Conservation (phyloP, 1,140 invertebrate species). For the Leptopilina boulardi region DNA sequence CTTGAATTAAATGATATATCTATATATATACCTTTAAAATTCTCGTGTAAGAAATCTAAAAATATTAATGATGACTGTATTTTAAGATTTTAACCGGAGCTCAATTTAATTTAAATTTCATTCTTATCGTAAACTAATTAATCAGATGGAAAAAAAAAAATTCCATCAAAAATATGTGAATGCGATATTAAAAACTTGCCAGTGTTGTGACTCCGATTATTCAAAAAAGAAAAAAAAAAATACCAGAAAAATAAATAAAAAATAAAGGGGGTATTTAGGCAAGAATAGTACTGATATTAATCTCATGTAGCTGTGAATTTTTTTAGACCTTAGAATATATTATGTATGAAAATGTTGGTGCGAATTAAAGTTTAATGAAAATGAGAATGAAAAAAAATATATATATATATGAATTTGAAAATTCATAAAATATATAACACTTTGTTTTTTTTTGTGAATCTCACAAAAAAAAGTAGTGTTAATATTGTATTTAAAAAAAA, state of each 20-base stretch:
- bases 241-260: too few relatives aligned
- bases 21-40: conserved; percentile 8
- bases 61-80: conserved; percentile 36
- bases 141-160: background rate
- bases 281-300: conserved; percentile 16
- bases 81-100: conserved; percentile 37
- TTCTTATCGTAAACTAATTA: conserved; percentile 46
- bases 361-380: background rate
- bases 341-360: background rate
- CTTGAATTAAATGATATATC: background rate
- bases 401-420: conserved; percentile 3
- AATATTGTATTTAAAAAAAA: too few relatives aligned
- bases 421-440: too few relatives aligned
- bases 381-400: background rate
- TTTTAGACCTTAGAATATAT: background rate
- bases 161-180: conserved; percentile 2
- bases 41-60: conserved; percentile 6
- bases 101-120: conserved; percentile 48
- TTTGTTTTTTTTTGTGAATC: conserved; percentile 3
- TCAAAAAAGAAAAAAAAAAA: too few relatives aligned
- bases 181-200: background rate
- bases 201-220: background rate
- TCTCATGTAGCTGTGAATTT: conserved; percentile 20
- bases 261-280: background rate
- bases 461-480: conserved; percentile 1